These are phyloP conservation scores for Thomomys bottae DNA, from an alignment of 2,113 vertebrate species.

Conservation along the genomic window DNA sequence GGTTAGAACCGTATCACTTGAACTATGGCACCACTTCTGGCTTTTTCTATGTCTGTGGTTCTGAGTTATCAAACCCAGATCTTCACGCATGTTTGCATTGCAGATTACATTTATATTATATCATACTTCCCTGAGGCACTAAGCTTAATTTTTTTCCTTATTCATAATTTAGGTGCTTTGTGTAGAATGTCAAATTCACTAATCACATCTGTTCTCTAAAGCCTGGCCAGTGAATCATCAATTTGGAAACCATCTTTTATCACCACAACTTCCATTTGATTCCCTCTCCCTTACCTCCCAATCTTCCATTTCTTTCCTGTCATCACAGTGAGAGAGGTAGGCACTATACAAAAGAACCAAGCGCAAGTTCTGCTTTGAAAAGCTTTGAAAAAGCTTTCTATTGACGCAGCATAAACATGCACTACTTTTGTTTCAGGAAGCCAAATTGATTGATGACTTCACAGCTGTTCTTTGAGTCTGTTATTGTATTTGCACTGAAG, in stretches of 20 bases:
- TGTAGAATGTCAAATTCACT: neutral
- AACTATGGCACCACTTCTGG: no score
- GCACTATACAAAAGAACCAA: neutral
- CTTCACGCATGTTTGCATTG: neutral
- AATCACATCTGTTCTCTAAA: neutral
- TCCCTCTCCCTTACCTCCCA: no score
- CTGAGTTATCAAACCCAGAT: no score
- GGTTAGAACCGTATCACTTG: no score
- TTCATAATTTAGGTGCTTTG: neutral
- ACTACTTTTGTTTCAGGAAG: constrained; percentile 25
- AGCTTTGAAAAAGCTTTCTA: neutral
- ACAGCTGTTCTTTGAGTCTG: constrained; percentile 34
- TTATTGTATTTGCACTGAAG: constrained; percentile 17
- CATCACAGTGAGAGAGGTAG: neutral
- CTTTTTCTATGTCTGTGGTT: no score
- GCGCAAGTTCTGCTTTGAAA: neutral
- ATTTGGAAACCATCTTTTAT: constrained; percentile 3
- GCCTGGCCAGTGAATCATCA: neutral
- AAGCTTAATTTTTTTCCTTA: neutral
- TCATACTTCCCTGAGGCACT: neutral
- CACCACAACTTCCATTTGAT: neutral
- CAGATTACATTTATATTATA: constrained; percentile 7
- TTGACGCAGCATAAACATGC: neutral
- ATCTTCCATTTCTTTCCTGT: neutral
- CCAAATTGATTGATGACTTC: constrained; percentile 27